phyloP scores from a whole-genome alignment of 1,140 invertebrate genomes.

The Apis dorsata region DNA sequence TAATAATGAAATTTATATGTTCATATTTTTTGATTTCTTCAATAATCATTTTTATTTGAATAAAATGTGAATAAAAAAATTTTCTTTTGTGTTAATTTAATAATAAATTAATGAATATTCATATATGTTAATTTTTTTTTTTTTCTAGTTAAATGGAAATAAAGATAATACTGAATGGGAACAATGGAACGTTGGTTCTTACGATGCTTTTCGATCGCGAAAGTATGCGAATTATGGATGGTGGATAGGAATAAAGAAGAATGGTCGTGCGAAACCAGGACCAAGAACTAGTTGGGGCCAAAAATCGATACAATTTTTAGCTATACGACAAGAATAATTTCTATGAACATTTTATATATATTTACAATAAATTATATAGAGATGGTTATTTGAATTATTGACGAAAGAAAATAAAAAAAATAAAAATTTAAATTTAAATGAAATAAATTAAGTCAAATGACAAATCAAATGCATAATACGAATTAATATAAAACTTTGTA shows the following conservation, averaged over 20 bases:
- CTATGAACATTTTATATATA: not conserved
- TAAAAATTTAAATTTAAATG: no score
- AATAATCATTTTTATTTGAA: not conserved
- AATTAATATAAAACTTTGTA: not conserved
- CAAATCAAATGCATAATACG: not conserved
- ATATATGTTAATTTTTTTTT: not conserved
- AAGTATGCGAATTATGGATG: slow-evolving; percentile 82
- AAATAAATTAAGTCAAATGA: not conserved
- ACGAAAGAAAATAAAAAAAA: not conserved
- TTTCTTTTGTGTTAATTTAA: no score
- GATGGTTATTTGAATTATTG: not conserved
- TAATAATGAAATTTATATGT: not conserved
- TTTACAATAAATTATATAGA: not conserved
- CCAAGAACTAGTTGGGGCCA: slow-evolving; percentile 82
- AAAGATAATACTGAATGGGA: slow-evolving; percentile 83
- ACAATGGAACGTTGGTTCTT: slow-evolving; percentile 81
- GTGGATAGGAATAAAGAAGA: slow-evolving; percentile 85
- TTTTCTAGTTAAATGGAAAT: slow-evolving; percentile 78
- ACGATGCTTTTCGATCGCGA: slow-evolving; percentile 82
- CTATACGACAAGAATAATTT: slow-evolving; percentile 62
- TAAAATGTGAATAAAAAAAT: not conserved
- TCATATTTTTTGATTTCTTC: no score
- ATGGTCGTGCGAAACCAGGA: slow-evolving; percentile 82
- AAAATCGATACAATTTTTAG: slow-evolving; percentile 83
- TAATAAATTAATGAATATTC: no score